A percentile compares a stretch with the other conserved stretches of the same genome.
Evolutionary conservation across 2,888 invertebrate genomes (phyloP).

Genomic region (Scrobipalpa costella): DNA sequence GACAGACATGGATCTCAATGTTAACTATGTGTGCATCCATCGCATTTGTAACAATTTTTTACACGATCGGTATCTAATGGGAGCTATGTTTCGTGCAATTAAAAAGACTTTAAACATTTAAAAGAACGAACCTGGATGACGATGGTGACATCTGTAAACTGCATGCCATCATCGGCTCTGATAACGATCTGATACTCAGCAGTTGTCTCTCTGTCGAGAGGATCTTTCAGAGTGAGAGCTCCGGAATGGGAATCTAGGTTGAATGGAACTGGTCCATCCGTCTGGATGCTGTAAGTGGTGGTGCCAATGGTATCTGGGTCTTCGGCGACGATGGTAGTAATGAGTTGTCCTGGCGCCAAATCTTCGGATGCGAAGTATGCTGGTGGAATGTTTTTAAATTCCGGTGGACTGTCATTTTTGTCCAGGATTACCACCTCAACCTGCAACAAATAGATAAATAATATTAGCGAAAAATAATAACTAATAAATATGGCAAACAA

Average conservation of each 20-base stretch:
- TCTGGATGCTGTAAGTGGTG: slow-evolving; percentile 87
- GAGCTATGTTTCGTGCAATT: background rate
- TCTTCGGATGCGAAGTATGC: slow-evolving; percentile 92
- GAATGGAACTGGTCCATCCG: slow-evolving; percentile 85
- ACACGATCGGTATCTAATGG: slow-evolving; percentile 6
- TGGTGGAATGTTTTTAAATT: slow-evolving; percentile 87
- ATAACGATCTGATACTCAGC: slow-evolving; percentile 89
- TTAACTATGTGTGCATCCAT: slow-evolving; percentile 2
- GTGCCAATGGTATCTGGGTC: slow-evolving; percentile 93
- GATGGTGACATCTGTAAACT: slow-evolving; percentile 89
- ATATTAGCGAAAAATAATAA: background rate
- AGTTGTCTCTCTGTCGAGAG: slow-evolving; percentile 91
- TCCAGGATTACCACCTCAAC: slow-evolving; percentile 92
- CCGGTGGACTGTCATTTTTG: slow-evolving; percentile 97
- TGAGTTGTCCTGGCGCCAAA: slow-evolving; percentile 88
- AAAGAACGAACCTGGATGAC: slow-evolving; percentile 86
- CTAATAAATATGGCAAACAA: background rate
- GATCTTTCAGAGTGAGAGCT: slow-evolving; percentile 86
- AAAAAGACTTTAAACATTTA: background rate
- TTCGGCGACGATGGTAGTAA: slow-evolving; percentile 88
- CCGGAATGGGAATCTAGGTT: slow-evolving; percentile 87
- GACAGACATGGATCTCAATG: slow-evolving; percentile 35
- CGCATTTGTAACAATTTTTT: slow-evolving; percentile 5
- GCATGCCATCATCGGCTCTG: slow-evolving; percentile 94
- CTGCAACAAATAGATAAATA: slow-evolving; percentile 80